Percentiles rank a stretch among this genome's conserved stretches.
Conservation (phyloP, 2,888 invertebrate species). For the Coenonympha glycerion region DNA sequence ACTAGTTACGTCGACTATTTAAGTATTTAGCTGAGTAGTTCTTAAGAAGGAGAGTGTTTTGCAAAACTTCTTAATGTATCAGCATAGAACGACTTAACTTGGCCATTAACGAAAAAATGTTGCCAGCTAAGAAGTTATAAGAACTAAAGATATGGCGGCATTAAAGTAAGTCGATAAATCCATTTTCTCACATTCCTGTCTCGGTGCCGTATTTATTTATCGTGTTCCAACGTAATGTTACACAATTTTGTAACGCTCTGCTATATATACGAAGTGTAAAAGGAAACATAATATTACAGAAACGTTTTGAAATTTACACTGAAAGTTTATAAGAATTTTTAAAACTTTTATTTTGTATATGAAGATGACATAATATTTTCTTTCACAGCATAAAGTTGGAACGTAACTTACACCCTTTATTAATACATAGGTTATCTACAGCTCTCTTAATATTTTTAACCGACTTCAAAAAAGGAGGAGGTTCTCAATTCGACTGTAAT, state of each 20-base stretch:
- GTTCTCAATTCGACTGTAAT: too few relatives aligned
- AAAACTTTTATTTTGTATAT: too few relatives aligned
- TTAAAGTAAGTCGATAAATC: constrained; percentile 8
- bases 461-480: too few relatives aligned
- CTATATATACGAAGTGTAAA: background rate
- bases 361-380: too few relatives aligned
- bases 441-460: too few relatives aligned
- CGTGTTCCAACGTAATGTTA: background rate
- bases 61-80: constrained; percentile 11
- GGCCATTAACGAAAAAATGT: constrained; percentile 10
- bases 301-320: background rate
- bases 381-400: too few relatives aligned
- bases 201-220: background rate
- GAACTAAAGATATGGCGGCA: background rate
- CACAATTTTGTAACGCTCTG: background rate
- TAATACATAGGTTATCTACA: too few relatives aligned
- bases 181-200: background rate
- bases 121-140: constrained; percentile 3
- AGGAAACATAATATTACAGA: background rate
- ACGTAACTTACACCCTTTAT: too few relatives aligned
- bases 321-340: background rate
- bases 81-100: constrained; percentile 11
- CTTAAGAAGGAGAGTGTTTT: constrained; percentile 6
- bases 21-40: constrained; percentile 3
- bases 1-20: constrained; percentile 1